Evolutionary conservation across 1,140 invertebrate genomes (phyloP), one percentile per base, ranked within the genome.

Genomic region (Contarinia nasturtii): DNA sequence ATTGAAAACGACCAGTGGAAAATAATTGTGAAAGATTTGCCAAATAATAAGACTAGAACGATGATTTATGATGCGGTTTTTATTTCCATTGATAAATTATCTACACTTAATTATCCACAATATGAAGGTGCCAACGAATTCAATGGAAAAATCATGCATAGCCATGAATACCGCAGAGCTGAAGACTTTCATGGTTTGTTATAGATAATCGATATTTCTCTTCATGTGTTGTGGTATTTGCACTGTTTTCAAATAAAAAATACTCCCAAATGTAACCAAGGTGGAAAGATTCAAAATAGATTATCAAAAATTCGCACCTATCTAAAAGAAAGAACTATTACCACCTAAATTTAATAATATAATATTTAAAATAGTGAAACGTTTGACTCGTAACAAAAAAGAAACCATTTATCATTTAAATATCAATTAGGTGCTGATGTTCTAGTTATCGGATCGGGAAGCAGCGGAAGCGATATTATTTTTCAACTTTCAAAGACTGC

Each of bases 401-500:
- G n/a, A n/a, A n/a, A n/a, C n/a, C n/a, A n/a, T n/a, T n/a, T n/a
- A n/a, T n/a, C n/a, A n/a, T n/a, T n/a, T n/a, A n/a, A n/a, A n/a
- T n/a, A n/a, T n/a, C n/a, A 8, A 14, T 27, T 41, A 59, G 60
- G 47, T 27, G 54, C 61, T 53, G 43, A 54, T 4, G 84, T 93
- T 0, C 64, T 85, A 1, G 76, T 92, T 21, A 63, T 94, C 22
- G 91, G 91, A 7, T 85, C 82, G 40, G 86, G 86, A n/a, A 80
- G 86, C 10, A 92, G 87, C 14, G 89, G 87, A 10, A 74, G 81
- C 71, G 88, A 92, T 62, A 76, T 92, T n/a, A n/a, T n/a, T n/a
- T n/a, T n/a, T n/a, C n/a, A n/a, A n/a, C n/a, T n/a, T n/a, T n/a
- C n/a, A n/a, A n/a, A n/a, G n/a, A n/a, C n/a, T 40, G 74, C 82